Conservation (phyloP, 2,113 vertebrate genomes). For the Scomber colias region DNA sequence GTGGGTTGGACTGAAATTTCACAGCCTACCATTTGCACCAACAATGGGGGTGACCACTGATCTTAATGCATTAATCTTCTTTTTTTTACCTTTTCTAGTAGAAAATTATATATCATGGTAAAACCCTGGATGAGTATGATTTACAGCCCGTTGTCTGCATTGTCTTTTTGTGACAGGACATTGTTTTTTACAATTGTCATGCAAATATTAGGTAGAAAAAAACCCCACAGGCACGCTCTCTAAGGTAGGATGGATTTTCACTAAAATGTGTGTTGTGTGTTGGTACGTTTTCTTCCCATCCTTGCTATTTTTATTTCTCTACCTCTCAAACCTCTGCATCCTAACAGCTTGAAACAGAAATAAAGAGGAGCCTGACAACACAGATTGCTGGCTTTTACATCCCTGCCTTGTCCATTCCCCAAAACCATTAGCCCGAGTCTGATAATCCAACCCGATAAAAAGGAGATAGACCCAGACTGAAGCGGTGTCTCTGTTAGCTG, state of each 20-base stretch:
- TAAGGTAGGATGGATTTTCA: neutral
- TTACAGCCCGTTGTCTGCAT: no score
- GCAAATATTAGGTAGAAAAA: neutral
- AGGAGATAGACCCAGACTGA: conserved; percentile 36
- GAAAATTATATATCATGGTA: neutral
- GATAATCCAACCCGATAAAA: conserved; percentile 55
- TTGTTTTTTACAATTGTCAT: neutral
- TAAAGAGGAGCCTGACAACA: conserved; percentile 44
- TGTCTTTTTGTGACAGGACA: neutral
- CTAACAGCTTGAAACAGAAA: conserved; percentile 25
- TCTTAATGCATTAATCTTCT: neutral
- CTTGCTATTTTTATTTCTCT: conserved; percentile 22
- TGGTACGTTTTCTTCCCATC: neutral
- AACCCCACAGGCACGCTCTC: neutral
- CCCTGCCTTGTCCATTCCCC: conserved; percentile 43
- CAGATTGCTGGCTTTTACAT: conserved; percentile 33
- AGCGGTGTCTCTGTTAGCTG: conserved; percentile 43
- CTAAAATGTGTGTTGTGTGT: no score
- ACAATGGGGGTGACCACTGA: neutral
- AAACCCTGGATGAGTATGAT: neutral
- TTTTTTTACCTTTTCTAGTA: neutral
- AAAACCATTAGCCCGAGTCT: conserved; percentile 44
- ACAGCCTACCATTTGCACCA: conserved; percentile 4
- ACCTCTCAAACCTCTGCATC: conserved; percentile 15
- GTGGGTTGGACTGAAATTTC: conserved; percentile 6